A percentile compares a stretch with the other conserved stretches of the same genome.
Evolutionary conservation across 2,888 invertebrate species (phyloP).

Genomic region (Pogonocherus hispidulus): DNA sequence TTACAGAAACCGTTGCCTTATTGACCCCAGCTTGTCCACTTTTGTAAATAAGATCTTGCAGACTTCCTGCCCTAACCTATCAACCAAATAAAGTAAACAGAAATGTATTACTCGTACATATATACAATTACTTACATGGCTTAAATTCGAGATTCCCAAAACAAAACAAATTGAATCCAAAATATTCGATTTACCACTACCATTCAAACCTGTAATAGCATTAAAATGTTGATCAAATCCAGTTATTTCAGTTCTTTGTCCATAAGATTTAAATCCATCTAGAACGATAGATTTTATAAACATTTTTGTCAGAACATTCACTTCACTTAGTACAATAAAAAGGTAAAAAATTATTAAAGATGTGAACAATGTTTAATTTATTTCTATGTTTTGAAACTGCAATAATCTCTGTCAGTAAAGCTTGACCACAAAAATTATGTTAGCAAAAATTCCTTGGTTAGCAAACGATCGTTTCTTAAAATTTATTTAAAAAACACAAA

Average conservation of each 20-base stretch:
- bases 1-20: constrained; percentile 95
- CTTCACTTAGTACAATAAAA: neutral
- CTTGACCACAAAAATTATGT: too few species aligned
- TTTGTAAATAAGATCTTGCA: constrained; percentile 98
- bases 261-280: constrained; percentile 99
- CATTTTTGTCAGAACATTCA: constrained; percentile 73
- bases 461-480: too few species aligned
- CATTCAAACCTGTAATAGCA: constrained; percentile 98
- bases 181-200: constrained; percentile 98
- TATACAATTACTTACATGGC: constrained; percentile 77
- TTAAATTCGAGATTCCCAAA: constrained; percentile 92
- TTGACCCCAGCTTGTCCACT: constrained; percentile 96
- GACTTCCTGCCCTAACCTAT: constrained; percentile 89
- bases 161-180: constrained; percentile 98
- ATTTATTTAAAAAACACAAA: too few species aligned
- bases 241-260: constrained; percentile 89
- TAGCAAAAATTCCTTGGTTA: too few species aligned
- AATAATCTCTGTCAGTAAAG: too few species aligned
- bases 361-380: too few species aligned
- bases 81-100: constrained; percentile 38
- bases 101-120: neutral
- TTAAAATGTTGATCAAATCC: constrained; percentile 97
- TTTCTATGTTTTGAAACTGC: too few species aligned
- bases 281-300: constrained; percentile 91
- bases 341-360: too few species aligned